Evolutionary conservation across 2,113 vertebrate species (phyloP).

Genomic region (Brachypodius melanocephalos): DNA sequence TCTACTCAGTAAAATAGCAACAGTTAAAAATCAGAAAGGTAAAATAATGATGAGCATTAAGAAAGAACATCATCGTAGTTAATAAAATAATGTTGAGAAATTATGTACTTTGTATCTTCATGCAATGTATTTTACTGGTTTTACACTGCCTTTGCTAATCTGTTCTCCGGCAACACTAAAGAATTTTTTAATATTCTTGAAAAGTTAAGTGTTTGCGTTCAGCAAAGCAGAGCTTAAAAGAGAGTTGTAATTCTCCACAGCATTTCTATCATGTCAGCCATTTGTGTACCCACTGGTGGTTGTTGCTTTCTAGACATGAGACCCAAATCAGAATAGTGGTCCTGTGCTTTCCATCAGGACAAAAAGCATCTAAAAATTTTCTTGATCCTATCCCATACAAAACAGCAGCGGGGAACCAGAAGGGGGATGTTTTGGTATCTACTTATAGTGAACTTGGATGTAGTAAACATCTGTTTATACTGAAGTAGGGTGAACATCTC

Average conservation of each 20-base stretch:
- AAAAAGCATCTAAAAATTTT: slow-evolving; percentile 18
- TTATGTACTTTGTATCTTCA: neutral
- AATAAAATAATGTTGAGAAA: neutral
- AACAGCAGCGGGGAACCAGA: slow-evolving; percentile 29
- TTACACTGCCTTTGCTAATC: neutral
- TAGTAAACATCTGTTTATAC: neutral
- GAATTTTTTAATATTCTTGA: neutral
- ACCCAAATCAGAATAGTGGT: neutral
- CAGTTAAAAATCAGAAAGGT: neutral
- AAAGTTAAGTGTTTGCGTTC: neutral
- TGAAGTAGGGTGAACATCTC: neutral
- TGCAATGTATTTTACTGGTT: neutral
- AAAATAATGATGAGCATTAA: neutral
- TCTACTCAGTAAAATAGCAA: neutral
- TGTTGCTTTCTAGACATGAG: neutral
- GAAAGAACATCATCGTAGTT: neutral
- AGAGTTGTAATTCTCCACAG: neutral
- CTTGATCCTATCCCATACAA: neutral
- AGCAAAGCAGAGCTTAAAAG: neutral
- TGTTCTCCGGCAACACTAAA: neutral
- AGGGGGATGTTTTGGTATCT: neutral
- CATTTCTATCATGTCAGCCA: neutral
- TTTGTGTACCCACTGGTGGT: neutral
- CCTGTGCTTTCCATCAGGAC: neutral
- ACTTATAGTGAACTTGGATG: neutral